These are phyloP conservation scores for Anhinga rufa DNA, from an alignment of 2,113 vertebrate species.

Conservation along the genomic window DNA sequence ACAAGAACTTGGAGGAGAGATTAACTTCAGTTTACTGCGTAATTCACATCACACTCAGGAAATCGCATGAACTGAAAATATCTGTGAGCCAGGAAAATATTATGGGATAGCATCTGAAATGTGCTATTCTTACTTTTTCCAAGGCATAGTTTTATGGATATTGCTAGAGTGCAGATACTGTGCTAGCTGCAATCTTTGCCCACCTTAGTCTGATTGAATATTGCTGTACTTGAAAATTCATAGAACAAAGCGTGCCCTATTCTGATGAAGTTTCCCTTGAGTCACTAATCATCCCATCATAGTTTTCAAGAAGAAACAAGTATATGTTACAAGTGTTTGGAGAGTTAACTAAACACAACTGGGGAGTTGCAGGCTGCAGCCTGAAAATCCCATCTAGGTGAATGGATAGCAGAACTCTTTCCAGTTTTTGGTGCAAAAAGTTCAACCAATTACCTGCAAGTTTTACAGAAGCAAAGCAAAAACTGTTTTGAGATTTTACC, in stretches of 20 bases:
- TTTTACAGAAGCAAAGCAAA: neutral
- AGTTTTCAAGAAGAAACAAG: neutral
- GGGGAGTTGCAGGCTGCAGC: neutral
- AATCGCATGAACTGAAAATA: neutral
- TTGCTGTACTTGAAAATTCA: neutral
- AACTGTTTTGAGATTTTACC: neutral
- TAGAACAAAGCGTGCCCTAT: neutral
- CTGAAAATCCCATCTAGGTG: neutral
- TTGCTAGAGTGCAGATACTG: neutral
- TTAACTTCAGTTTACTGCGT: neutral
- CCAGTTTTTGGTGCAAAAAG: neutral
- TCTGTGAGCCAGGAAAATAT: neutral
- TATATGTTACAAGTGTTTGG: neutral
- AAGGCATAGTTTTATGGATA: neutral
- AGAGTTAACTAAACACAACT: neutral
- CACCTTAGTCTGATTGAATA: neutral
- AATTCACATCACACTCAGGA: neutral
- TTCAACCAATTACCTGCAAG: neutral
- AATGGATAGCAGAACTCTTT: neutral
- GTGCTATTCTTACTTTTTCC: neutral
- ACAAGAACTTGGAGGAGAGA: neutral
- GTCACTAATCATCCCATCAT: neutral
- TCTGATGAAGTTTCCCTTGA: neutral
- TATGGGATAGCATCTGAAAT: neutral
- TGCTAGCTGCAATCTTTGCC: neutral